Evolutionary conservation across 1,140 invertebrate genomes (phyloP), one percentile per base, ranked within the genome.

Genomic region (Drosophila malerkotliana): DNA sequence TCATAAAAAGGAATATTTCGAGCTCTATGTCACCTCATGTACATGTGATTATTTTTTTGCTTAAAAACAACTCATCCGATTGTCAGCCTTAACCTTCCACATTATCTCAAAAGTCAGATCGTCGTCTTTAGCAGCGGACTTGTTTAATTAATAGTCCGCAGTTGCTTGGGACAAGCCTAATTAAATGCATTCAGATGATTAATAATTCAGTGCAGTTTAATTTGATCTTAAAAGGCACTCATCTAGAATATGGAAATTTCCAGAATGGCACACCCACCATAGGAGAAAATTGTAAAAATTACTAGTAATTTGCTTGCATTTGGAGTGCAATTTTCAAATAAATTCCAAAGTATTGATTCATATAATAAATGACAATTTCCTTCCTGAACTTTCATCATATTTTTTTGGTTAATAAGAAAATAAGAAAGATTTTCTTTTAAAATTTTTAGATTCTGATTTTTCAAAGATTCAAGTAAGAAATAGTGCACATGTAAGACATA

Each of bases 181-280:
- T 74, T 73, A 69, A 79, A 59, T 56, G 54, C 60, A 79, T 68
- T 73, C 44, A 45, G 49, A 21, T 21, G 71, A 56, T 77, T 44
- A 62, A 34, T 63, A 51, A 71, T 53, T 59, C 14, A 61, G 44
- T 51, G 69, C 69, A 74, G 81, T 67, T 80, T 57, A 9, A 56
- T 47, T 64, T 26, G 48, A 64, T 67, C 68, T 15, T 24, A 49
- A 51, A 75, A 62, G 37, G 37, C 49, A 59, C 45, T 54, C 52
- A 58, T 74, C 67, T 69, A 59, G 63, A 66, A 64, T 73, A 69
- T 72, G 61, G 48, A 47, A 72, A 44, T 47, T 41, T 41, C 47
- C 39, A 1, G 21, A 24, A 34, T n/a, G 49, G 9, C 30, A 57
- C 56, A 60, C 58, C 61, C 60, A 67, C 55, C 10, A 9, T 7